These are phyloP conservation scores for Dynastes maya DNA, from an alignment of 2,888 invertebrate species.

Conservation along the genomic window DNA sequence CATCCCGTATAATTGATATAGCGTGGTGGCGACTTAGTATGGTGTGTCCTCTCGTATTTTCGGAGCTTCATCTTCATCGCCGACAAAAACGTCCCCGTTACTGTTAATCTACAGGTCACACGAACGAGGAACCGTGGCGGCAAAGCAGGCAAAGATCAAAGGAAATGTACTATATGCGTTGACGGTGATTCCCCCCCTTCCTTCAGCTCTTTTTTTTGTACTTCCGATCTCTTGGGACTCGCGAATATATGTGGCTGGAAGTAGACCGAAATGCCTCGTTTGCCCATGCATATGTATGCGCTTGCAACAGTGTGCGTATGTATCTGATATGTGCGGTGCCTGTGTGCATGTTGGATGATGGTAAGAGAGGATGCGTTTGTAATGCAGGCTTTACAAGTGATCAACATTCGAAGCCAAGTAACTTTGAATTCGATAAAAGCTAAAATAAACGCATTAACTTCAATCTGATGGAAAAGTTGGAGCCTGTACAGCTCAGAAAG, in stretches of 20 bases:
- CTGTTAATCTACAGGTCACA: conserved; percentile 55
- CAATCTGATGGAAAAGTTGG: conserved; percentile 39
- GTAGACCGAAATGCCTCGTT: conserved; percentile 7
- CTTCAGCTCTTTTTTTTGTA: conserved; percentile 21
- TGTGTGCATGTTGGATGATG: background rate
- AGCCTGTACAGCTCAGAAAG: background rate
- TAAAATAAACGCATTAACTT: conserved; percentile 40
- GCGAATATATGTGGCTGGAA: conserved; percentile 15
- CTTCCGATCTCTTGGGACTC: conserved; percentile 35
- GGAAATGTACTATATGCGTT: conserved; percentile 57
- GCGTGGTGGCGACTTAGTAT: background rate
- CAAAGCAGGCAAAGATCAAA: conserved; percentile 56
- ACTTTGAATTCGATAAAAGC: conserved; percentile 43
- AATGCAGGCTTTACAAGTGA: conserved; percentile 48
- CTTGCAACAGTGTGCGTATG: conserved; percentile 1
- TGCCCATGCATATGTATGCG: conserved; percentile 14
- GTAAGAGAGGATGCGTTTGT: conserved; percentile 47
- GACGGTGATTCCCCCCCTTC: conserved; percentile 50
- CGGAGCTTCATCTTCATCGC: conserved; percentile 18
- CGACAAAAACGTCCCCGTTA: conserved; percentile 40
- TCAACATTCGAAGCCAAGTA: conserved; percentile 32
- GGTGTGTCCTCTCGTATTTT: conserved; percentile 3
- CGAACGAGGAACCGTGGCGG: conserved; percentile 42
- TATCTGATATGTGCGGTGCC: too few relatives aligned
- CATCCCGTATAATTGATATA: background rate